Percentiles rank a stretch among this genome's conserved stretches.
Evolutionary conservation across 2,113 vertebrate species (phyloP).

Genomic region (Chinchilla lanigera): DNA sequence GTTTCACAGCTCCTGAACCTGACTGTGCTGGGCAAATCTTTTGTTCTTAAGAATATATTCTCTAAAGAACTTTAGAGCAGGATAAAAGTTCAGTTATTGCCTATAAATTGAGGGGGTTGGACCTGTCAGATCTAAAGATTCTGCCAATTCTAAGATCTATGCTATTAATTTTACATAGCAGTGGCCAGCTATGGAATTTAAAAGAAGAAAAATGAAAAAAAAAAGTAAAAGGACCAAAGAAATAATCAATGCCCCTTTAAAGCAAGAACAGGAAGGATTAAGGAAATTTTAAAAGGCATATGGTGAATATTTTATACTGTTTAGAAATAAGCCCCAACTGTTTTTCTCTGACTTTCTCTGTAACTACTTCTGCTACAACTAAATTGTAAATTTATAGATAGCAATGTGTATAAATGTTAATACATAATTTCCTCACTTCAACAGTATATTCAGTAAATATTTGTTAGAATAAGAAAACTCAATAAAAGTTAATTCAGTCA

Average conservation of each 20-base stretch:
- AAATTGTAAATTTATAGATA: background rate
- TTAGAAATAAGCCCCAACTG: background rate
- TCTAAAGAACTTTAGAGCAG: constrained; percentile 33
- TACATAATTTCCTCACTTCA: background rate
- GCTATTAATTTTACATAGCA: background rate
- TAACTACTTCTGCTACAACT: background rate
- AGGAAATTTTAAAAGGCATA: background rate
- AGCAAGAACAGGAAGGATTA: background rate
- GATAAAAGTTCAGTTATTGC: background rate
- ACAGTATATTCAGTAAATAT: background rate
- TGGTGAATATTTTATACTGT: background rate
- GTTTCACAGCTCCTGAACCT: background rate
- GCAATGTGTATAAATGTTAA: background rate
- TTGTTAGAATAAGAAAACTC: background rate
- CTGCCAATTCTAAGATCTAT: background rate
- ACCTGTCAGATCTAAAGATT: background rate
- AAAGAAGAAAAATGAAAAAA: no score
- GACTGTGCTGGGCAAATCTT: background rate
- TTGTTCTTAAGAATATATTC: constrained; percentile 52
- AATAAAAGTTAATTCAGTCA: background rate
- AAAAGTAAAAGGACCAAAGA: fast-evolving
- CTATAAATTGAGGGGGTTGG: constrained; percentile 39
- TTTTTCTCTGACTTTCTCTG: background rate
- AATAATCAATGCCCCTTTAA: background rate
- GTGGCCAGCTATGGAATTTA: background rate